A percentile compares a stretch with the other conserved stretches of the same genome.
Conservation (phyloP, 2,797 vertebrate species). For the Eleutherodactylus coqui region DNA sequence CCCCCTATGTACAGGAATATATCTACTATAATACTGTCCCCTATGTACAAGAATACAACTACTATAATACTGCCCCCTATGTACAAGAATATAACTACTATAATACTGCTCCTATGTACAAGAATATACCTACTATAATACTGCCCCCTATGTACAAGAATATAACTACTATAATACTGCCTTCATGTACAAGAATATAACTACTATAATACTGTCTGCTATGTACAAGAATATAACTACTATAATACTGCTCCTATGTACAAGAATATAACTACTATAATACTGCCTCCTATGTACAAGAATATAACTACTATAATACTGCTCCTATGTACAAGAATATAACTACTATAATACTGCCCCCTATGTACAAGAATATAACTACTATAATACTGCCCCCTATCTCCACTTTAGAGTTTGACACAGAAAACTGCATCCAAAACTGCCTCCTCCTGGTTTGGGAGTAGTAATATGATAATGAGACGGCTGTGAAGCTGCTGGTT, state of each 20-base stretch:
- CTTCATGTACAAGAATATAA: neutral
- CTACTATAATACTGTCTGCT: neutral
- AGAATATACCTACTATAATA: no score
- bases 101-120: no score
- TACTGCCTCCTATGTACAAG: neutral
- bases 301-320: constrained; percentile 4
- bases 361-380: neutral
- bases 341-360: neutral
- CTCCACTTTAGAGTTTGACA: no score
- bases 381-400: neutral
- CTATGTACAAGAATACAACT: neutral
- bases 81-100: neutral
- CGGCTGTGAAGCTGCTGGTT: no score
- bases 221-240: constrained; percentile 1
- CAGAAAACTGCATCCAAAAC: no score
- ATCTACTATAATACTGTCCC: neutral
- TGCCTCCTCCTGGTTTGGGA: no score
- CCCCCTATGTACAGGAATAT: neutral
- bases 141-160: neutral
- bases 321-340: neutral
- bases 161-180: constrained; percentile 2
- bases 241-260: neutral
- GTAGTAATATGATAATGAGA: no score
- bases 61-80: neutral
- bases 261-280: neutral